phyloP scores from a whole-genome alignment of 2,113 vertebrate genomes.

The Cyphomyrus plagiostoma region DNA sequence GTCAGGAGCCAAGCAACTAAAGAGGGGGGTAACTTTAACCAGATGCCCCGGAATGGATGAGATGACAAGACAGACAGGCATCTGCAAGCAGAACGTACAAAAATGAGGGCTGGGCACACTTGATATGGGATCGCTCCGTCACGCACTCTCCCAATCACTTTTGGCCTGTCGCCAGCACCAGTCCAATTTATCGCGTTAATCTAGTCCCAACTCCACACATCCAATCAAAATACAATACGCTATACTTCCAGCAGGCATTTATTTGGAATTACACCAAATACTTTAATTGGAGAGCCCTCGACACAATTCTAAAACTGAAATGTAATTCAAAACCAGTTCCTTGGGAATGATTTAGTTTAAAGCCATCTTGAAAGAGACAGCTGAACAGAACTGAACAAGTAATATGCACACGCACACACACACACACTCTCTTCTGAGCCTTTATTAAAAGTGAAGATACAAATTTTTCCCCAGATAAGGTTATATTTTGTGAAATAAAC shows the following conservation, averaged over 20 bases:
- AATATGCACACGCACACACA: background rate
- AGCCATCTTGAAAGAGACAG: background rate
- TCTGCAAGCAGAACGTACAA: constrained; percentile 38
- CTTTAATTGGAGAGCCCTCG: background rate
- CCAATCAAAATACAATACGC: background rate
- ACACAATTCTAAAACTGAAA: background rate
- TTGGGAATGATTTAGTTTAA: background rate
- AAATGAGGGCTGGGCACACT: constrained; percentile 43
- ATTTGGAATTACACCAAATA: background rate
- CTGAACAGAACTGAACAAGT: background rate
- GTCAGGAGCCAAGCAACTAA: constrained; percentile 33
- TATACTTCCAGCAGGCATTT: background rate
- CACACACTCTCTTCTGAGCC: no score
- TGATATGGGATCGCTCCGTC: constrained; percentile 43
- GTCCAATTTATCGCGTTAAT: background rate
- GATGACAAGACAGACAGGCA: background rate
- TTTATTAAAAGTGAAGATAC: background rate
- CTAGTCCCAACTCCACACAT: background rate
- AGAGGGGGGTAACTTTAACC: background rate
- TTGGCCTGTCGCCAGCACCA: constrained; percentile 53
- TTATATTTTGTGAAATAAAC: background rate
- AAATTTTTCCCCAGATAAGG: background rate
- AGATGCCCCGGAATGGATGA: constrained; percentile 19
- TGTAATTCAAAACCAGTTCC: background rate
- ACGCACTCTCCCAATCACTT: constrained; percentile 45